Conservation (phyloP, 1,140 invertebrate genomes). For the Heliothis virescens region DNA sequence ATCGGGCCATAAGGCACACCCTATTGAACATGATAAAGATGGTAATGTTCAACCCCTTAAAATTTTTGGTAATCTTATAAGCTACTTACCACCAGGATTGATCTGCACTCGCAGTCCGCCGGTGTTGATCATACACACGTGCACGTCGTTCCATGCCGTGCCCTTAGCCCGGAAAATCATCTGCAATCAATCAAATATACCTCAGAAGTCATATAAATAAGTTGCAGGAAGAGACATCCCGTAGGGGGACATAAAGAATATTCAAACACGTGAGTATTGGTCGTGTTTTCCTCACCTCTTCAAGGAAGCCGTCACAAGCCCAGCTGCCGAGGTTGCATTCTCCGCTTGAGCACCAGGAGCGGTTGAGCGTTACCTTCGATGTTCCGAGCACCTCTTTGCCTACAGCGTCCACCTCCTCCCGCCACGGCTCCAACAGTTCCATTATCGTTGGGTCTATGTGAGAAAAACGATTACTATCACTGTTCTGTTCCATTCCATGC, state of each 20-base stretch:
- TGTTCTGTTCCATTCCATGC: background rate
- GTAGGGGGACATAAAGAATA: too few species aligned
- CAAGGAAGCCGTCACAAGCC: slow-evolving; percentile 90
- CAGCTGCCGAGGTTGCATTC: slow-evolving; percentile 93
- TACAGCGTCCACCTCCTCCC: slow-evolving; percentile 86
- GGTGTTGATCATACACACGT: slow-evolving; percentile 90
- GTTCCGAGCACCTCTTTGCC: slow-evolving; percentile 87
- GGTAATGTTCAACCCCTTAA: too few species aligned
- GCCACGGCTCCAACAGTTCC: slow-evolving; percentile 87
- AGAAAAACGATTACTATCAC: background rate
- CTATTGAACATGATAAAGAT: too few species aligned
- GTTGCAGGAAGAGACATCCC: too few species aligned
- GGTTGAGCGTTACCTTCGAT: slow-evolving; percentile 86
- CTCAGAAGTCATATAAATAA: too few species aligned
- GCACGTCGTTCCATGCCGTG: slow-evolving; percentile 88
- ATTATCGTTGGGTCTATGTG: slow-evolving; percentile 81
- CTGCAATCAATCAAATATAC: slow-evolving; percentile 53
- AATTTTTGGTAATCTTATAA: too few species aligned
- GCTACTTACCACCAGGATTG: slow-evolving; percentile 80
- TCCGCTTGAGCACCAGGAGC: slow-evolving; percentile 84
- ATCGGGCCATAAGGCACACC: too few species aligned
- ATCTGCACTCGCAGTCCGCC: slow-evolving; percentile 90
- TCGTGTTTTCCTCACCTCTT: slow-evolving; percentile 77
- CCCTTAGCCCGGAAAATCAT: slow-evolving; percentile 71
- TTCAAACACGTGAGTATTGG: background rate